phyloP scores from a whole-genome alignment of 1,140 invertebrate genomes.

The Saxidomus purpurata region DNA sequence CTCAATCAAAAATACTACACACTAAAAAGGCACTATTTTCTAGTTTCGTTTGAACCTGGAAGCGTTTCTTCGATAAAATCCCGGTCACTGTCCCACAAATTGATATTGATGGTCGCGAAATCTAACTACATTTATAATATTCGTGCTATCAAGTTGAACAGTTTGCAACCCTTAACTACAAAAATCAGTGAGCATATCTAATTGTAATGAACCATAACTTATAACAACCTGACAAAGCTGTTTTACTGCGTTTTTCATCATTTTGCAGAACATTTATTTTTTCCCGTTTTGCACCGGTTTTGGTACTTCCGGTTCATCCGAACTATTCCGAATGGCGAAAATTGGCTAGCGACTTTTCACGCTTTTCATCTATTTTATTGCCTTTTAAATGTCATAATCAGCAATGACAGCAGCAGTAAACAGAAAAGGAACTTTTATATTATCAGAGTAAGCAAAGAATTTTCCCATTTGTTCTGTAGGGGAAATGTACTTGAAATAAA shows the following conservation, averaged over 20 bases:
- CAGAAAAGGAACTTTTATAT: conserved; percentile 70
- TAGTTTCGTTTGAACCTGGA: no score
- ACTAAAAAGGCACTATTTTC: no score
- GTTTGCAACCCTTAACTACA: no score
- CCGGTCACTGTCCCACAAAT: no score
- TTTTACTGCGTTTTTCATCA: conserved; percentile 2
- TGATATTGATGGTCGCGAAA: no score
- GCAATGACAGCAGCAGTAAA: conserved; percentile 66
- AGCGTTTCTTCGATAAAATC: no score
- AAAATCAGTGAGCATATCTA: no score
- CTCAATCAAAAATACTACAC: no score
- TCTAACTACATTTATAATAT: no score
- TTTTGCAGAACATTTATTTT: neutral
- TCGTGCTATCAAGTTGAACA: no score
- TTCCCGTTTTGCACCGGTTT: neutral
- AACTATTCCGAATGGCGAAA: conserved; percentile 39
- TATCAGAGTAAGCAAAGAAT: conserved; percentile 69
- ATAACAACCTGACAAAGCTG: neutral
- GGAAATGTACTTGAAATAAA: neutral
- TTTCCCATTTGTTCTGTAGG: neutral
- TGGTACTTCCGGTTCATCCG: neutral
- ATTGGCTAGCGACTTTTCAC: conserved; percentile 57
- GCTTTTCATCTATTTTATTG: neutral
- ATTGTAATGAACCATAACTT: no score
- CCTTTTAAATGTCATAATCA: neutral